These are phyloP conservation scores for Typhlomys cinereus DNA, from an alignment of 2,113 vertebrate species.

Conservation along the genomic window DNA sequence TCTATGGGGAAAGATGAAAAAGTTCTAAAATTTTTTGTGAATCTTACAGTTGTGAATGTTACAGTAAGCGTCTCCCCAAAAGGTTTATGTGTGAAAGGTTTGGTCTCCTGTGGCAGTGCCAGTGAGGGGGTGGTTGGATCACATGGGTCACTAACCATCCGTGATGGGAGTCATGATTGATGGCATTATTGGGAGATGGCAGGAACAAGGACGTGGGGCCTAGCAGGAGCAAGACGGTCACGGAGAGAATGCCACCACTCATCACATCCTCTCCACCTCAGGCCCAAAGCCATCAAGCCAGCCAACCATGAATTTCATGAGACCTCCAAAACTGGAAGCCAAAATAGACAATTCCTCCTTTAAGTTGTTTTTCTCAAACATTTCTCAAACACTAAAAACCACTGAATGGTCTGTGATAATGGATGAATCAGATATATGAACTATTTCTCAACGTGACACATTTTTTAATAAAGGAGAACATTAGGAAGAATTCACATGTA, in stretches of 20 bases:
- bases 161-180: too few species aligned
- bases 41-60: too few species aligned
- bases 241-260: too few species aligned
- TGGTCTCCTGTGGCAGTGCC: too few species aligned
- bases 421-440: not conserved
- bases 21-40: too few species aligned
- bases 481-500: not conserved
- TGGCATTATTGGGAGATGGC: too few species aligned
- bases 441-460: not conserved
- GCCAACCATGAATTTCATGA: not conserved
- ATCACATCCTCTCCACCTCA: not conserved
- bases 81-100: too few species aligned
- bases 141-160: too few species aligned
- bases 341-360: not conserved
- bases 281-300: not conserved
- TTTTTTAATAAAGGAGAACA: not conserved
- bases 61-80: too few species aligned
- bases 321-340: not conserved
- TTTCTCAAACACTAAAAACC: too few species aligned
- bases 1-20: not conserved
- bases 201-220: not conserved
- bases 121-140: too few species aligned
- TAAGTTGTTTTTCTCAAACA: not conserved
- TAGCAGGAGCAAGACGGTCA: not conserved
- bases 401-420: not conserved